Evolutionary conservation across 2,113 vertebrate species (phyloP).

Genomic region (Oryzias curvinotus): DNA sequence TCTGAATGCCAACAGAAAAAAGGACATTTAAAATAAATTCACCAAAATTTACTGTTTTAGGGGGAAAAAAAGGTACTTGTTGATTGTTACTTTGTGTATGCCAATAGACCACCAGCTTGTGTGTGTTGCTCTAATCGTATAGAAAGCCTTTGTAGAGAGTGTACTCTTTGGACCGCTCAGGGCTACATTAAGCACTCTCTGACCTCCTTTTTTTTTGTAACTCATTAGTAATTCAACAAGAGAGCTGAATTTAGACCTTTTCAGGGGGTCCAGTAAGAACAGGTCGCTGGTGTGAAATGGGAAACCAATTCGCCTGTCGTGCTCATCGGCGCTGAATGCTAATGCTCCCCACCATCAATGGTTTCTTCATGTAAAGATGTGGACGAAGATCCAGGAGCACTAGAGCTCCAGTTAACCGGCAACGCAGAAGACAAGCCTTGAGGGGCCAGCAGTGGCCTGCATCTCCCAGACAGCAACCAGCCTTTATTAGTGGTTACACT

Average conservation of each 20-base stretch:
- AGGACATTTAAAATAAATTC: slow-evolving; percentile 42
- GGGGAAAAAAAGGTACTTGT: slow-evolving; percentile 48
- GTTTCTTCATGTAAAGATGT: slow-evolving; percentile 55
- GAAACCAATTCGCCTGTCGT: slow-evolving; percentile 64
- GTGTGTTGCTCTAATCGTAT: slow-evolving; percentile 28
- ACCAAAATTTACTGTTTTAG: slow-evolving; percentile 13
- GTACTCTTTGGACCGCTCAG: slow-evolving; percentile 28
- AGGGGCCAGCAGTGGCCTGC: slow-evolving; percentile 45
- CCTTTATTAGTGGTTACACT: slow-evolving; percentile 68
- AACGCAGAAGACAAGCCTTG: slow-evolving; percentile 29
- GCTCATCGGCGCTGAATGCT: slow-evolving; percentile 63
- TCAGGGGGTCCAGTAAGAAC: slow-evolving; percentile 54
- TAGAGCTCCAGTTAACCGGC: slow-evolving; percentile 41
- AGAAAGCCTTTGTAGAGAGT: slow-evolving; percentile 23
- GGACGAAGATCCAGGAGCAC: slow-evolving; percentile 43
- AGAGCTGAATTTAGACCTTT: slow-evolving; percentile 51
- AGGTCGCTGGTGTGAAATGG: slow-evolving; percentile 54
- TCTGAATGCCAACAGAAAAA: slow-evolving; percentile 33
- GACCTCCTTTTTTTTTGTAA: slow-evolving; percentile 50
- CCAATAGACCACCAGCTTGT: slow-evolving; percentile 31
- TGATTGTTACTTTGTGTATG: slow-evolving; percentile 52
- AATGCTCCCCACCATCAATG: slow-evolving; percentile 71
- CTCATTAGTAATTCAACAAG: slow-evolving; percentile 62
- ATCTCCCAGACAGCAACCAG: slow-evolving; percentile 42
- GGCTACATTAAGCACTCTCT: slow-evolving; percentile 51